Conservation (phyloP, 2,797 vertebrate species). For the Morelia viridis region DNA sequence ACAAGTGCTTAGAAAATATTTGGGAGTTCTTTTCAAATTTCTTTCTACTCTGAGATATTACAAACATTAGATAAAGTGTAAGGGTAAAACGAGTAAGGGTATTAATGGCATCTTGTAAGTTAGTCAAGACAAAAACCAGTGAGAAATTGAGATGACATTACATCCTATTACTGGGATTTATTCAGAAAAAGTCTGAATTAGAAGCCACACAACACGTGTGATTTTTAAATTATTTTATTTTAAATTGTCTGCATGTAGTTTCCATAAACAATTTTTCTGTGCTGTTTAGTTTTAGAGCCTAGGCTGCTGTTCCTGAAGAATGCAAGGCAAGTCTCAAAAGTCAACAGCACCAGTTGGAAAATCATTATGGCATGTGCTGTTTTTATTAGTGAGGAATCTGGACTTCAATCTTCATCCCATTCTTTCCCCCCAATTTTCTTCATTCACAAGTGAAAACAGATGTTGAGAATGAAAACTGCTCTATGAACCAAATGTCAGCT, state of each 20-base stretch:
- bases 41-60: not conserved
- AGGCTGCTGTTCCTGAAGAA: conserved; percentile 17
- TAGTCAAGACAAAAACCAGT: conserved; percentile 49
- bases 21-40: not conserved
- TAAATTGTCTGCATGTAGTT: not conserved
- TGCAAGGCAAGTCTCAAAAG: not conserved
- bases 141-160: conserved; percentile 55
- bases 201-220: conserved; percentile 8
- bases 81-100: conserved; percentile 48
- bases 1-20: not conserved
- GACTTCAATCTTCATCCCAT: not conserved
- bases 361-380: not conserved
- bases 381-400: not conserved
- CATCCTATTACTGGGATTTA: conserved; percentile 51
- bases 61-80: conserved; percentile 13
- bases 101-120: conserved; percentile 8
- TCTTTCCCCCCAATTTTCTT: not conserved
- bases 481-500: not conserved
- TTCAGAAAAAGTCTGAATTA: conserved; percentile 35
- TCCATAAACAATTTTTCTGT: conserved; percentile 15
- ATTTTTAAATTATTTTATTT: not conserved
- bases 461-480: not conserved
- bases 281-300: conserved; percentile 15
- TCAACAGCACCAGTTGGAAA: not conserved
- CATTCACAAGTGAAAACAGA: not conserved